Conservation (phyloP, 2,113 vertebrate genomes). For the Macquaria ambigua region DNA sequence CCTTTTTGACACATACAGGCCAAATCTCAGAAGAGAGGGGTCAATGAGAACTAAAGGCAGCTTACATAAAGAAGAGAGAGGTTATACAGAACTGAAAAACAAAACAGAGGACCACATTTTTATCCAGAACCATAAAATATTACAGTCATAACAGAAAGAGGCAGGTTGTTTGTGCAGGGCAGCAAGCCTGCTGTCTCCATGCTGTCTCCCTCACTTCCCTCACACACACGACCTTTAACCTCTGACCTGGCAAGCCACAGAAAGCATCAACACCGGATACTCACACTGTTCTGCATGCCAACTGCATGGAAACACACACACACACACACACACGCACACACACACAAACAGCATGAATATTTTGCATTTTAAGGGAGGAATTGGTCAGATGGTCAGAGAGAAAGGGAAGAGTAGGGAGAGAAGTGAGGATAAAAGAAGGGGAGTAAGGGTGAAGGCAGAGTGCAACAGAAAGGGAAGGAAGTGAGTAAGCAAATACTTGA, state of each 20-base stretch:
- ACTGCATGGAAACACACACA: constrained; percentile 29
- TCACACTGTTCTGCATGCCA: constrained; percentile 57
- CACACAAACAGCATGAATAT: constrained; percentile 3
- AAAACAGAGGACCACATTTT: neutral
- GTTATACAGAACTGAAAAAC: neutral
- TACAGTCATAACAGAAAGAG: constrained; percentile 45
- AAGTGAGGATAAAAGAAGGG: constrained; percentile 1
- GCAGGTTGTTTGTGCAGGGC: constrained; percentile 70
- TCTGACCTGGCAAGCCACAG: constrained; percentile 53
- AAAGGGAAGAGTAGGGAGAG: neutral
- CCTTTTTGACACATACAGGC: neutral
- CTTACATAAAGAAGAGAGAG: neutral
- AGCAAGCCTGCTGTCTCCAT: constrained; percentile 73
- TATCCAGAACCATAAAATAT: constrained; percentile 35
- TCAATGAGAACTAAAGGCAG: neutral
- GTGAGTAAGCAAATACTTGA: constrained; percentile 37
- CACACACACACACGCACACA: constrained; percentile 8
- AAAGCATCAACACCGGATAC: constrained; percentile 76
- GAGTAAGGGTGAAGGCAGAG: neutral
- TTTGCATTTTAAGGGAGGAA: neutral
- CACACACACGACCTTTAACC: constrained; percentile 71
- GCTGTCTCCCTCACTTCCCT: constrained; percentile 72
- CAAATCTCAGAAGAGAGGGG: neutral
- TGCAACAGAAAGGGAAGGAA: constrained; percentile 31
- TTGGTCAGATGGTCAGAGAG: constrained; percentile 5